Evolutionary conservation across 2,797 vertebrate species (phyloP).

Genomic region (Coendou prehensilis): DNA sequence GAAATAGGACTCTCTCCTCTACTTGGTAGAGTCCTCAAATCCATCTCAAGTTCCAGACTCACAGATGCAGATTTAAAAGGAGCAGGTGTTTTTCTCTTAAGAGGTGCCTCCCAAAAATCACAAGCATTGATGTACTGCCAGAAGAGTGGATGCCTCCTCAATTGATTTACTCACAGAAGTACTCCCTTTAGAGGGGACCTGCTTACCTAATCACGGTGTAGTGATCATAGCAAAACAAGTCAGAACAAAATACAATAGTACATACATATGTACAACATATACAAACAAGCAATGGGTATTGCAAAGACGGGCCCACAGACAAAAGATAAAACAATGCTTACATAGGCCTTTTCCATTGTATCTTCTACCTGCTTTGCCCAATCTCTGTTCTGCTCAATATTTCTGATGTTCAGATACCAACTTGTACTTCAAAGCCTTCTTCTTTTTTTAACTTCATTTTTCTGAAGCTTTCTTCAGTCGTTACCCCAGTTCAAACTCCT

Average conservation of each 20-base stretch:
- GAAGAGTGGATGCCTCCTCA: neutral
- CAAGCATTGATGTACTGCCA: neutral
- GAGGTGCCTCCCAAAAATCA: neutral
- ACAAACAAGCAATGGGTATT: neutral
- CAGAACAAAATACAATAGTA: neutral
- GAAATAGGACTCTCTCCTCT: neutral
- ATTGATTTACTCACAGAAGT: neutral
- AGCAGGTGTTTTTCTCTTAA: neutral
- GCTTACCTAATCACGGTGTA: neutral
- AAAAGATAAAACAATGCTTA: neutral
- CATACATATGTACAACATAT: neutral
- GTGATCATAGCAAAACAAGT: neutral
- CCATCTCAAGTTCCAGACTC: neutral
- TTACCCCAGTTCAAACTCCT: neutral
- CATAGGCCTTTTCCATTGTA: neutral
- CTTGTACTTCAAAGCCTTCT: neutral
- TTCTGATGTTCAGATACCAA: neutral
- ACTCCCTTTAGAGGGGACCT: neutral
- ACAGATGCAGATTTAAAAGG: neutral
- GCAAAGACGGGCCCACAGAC: neutral
- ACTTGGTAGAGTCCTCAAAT: neutral
- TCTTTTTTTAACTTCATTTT: neutral
- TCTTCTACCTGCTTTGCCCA: neutral
- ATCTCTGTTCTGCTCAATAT: neutral
- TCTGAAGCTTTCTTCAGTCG: conserved; percentile 18